phyloP scores from a whole-genome alignment of 2,888 invertebrate genomes.

The Drosophila cracens region DNA sequence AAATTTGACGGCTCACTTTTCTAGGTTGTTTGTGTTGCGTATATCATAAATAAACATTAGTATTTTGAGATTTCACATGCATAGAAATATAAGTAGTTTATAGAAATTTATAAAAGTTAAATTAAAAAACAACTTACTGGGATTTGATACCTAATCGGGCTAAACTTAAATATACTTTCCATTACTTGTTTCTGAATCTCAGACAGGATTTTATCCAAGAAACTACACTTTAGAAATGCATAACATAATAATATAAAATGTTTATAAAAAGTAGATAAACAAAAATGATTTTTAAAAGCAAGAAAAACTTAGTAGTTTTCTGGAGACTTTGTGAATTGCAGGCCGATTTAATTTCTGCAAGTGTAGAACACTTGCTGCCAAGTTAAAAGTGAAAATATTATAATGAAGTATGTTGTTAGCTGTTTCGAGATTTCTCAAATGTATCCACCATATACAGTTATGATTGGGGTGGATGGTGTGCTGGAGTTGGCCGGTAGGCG shows the following conservation, averaged over 20 bases:
- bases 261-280: not conserved
- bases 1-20: not conserved
- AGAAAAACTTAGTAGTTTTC: not conserved
- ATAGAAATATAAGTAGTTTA: no score
- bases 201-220: not conserved
- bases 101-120: no score
- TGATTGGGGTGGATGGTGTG: slow-evolving; percentile 6
- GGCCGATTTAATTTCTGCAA: not conserved
- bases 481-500: slow-evolving; percentile 2
- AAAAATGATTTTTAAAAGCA: not conserved
- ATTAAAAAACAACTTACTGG: no score
- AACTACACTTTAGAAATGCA: not conserved
- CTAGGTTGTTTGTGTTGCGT: no score
- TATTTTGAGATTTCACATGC: not conserved
- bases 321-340: not conserved
- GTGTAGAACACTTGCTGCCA: slow-evolving; percentile 48
- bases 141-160: no score
- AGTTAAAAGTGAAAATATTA: slow-evolving; percentile 78
- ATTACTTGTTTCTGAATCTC: not conserved
- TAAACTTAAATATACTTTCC: not conserved
- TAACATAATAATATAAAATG: not conserved
- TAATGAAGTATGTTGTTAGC: slow-evolving; percentile 80
- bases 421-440: slow-evolving; percentile 74
- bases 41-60: no score
- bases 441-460: slow-evolving; percentile 61